Evolutionary conservation across 1,140 invertebrate genomes (phyloP).

Genomic region (Agrilus planipennis): DNA sequence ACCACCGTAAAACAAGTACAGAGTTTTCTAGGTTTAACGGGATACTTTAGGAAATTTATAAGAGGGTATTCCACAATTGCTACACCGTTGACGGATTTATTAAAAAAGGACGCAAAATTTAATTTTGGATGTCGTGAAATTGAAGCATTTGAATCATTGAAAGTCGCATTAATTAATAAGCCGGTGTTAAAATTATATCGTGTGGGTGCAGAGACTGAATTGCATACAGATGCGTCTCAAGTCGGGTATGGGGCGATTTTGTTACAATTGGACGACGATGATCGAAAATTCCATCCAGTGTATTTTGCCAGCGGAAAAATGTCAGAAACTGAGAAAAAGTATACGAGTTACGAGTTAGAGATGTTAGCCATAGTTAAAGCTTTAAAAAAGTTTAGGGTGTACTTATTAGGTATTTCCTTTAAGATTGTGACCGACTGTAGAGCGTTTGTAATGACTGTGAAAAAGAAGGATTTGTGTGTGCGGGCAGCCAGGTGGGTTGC

Average conservation of each 20-base stretch:
- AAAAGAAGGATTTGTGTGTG: constrained; percentile 26
- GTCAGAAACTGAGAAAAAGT: constrained; percentile 30
- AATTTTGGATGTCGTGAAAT: constrained; percentile 10
- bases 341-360: constrained; percentile 35
- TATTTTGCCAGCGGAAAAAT: constrained; percentile 33
- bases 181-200: constrained; percentile 30
- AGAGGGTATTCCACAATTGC: constrained; percentile 21
- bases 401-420: too few relatives aligned
- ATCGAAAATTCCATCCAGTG: constrained; percentile 25
- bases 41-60: constrained; percentile 29
- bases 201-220: constrained; percentile 23
- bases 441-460: constrained; percentile 14
- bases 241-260: constrained; percentile 24
- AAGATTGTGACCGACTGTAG: constrained; percentile 34
- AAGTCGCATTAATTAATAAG: neutral
- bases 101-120: constrained; percentile 20
- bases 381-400: constrained; percentile 35
- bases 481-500: constrained; percentile 30
- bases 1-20: constrained; percentile 1
- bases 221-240: constrained; percentile 19
- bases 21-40: constrained; percentile 4
- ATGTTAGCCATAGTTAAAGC: constrained; percentile 36
- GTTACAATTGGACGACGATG: constrained; percentile 19
- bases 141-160: constrained; percentile 8
- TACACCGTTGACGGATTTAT: constrained; percentile 19